A percentile compares a stretch with the other conserved stretches of the same genome.
These are phyloP conservation scores for Augiades crinisus DNA, from an alignment of 2,888 invertebrate genomes.

Conservation along the genomic window DNA sequence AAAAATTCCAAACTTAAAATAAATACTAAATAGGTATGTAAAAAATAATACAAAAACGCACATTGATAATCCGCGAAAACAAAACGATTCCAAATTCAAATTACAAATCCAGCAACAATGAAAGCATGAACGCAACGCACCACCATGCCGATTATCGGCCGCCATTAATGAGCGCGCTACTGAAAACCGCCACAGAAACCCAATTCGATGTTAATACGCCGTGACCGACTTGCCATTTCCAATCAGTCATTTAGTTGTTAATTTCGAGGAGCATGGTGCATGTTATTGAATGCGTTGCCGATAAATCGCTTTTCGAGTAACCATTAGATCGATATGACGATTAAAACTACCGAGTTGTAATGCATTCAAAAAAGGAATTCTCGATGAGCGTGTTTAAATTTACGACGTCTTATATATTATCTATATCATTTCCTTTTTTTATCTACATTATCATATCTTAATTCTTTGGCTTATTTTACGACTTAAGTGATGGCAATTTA, in stretches of 20 bases:
- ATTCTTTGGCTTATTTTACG: no score
- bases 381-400: no score
- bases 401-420: no score
- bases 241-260: slow-evolving; percentile 77
- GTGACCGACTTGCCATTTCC: slow-evolving; percentile 70
- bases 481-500: no score
- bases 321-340: slow-evolving; percentile 21
- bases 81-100: slow-evolving; percentile 10
- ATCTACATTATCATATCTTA: no score
- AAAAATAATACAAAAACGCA: not conserved
- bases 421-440: no score
- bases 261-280: slow-evolving; percentile 77
- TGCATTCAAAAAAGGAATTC: no score
- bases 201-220: slow-evolving; percentile 77
- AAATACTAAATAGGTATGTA: not conserved
- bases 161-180: slow-evolving; percentile 47
- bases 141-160: slow-evolving; percentile 29
- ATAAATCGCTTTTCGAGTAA: slow-evolving; percentile 26
- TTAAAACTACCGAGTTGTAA: slow-evolving; percentile 12
- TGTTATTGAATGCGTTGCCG: slow-evolving; percentile 65
- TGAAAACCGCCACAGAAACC: slow-evolving; percentile 69
- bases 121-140: slow-evolving; percentile 6
- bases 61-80: not conserved
- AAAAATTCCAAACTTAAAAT: not conserved
- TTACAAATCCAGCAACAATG: slow-evolving; percentile 7